Evolutionary conservation across 2,797 vertebrate species (phyloP), one percentile per base, ranked within the genome.

Genomic region (Simalia tracyae): DNA sequence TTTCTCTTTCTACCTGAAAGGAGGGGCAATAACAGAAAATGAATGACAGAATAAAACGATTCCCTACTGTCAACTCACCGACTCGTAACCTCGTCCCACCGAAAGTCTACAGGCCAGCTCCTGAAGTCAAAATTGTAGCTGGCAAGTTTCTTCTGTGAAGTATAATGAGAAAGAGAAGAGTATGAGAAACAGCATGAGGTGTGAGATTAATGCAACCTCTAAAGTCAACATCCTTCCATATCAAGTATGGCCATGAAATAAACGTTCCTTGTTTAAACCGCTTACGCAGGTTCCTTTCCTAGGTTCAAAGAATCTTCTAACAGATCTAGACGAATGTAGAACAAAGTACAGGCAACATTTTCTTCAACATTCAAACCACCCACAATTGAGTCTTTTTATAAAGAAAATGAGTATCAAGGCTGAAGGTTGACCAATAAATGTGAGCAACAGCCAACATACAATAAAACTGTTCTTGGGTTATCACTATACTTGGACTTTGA

Each of bases 21-120:
- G 63, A 17, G 1, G 28, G 31, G 26, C 2, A 12, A 24, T 5
- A 22, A 14, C 2, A 26, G 2, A 14, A 50, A 46, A 46, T 81
- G 36, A 22, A 84, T 14, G 11, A 42, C 19, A 46, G 24, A 84
- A 42, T 85, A 89, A 12, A 84, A 50, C 22, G 24, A 61, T 57
- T 36, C 24, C 46, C 12, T 0, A 1, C 4, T 5, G 2, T 2
- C 11, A 28, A 92, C 93, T 7, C 91, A 97, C 96, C 96, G 95
- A 94, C 96, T 97, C 31, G 96, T 95, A 90, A 93, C 91, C 14
- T 99, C 98, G 42, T 97, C 97, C 98, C 98, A 99, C 94, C 96
- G 98, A 96, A 99, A 99, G 97, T 99, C 98, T 0, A 96, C 95
- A 1, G 98, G 99, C 99, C 99, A 99, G 94, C 97, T 96, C 19